These are phyloP conservation scores for Halocynthia aurantium DNA, from an alignment of 23 tunicate genomes.

Conservation along the genomic window DNA sequence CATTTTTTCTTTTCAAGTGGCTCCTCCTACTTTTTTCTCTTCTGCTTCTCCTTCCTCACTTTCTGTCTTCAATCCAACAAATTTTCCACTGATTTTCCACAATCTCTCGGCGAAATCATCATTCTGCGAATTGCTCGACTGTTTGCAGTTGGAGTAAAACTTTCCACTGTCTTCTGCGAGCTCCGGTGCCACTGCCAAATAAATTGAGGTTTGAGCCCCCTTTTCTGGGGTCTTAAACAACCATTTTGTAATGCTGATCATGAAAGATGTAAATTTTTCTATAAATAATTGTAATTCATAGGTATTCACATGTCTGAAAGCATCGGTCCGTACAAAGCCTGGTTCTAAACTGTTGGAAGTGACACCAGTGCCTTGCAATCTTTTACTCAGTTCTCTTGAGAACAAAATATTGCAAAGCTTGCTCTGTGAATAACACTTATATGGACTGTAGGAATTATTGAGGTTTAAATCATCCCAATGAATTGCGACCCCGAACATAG, in stretches of 20 bases:
- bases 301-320: conserved; percentile 18
- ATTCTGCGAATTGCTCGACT: background rate
- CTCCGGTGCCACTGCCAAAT: conserved; percentile 75
- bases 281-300: conserved; percentile 1
- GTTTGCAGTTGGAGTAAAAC: conserved; percentile 13
- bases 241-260: conserved; percentile 6
- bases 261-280: background rate
- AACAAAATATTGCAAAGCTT: conserved; percentile 8
- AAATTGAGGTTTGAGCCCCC: no score
- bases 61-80: no score
- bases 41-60: no score
- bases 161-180: conserved; percentile 48
- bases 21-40: no score
- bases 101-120: conserved; percentile 11
- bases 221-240: conserved; percentile 41
- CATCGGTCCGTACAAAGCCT: conserved; percentile 28
- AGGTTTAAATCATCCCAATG: conserved; percentile 15
- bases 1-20: no score
- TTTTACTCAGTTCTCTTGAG: background rate
- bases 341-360: conserved; percentile 26
- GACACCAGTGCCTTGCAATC: conserved; percentile 21
- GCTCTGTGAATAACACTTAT: conserved; percentile 1
- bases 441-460: background rate
- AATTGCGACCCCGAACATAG: background rate
- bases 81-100: conserved; percentile 10